phyloP scores from a whole-genome alignment of 2,888 invertebrate genomes.

The Geophilus truncorum region DNA sequence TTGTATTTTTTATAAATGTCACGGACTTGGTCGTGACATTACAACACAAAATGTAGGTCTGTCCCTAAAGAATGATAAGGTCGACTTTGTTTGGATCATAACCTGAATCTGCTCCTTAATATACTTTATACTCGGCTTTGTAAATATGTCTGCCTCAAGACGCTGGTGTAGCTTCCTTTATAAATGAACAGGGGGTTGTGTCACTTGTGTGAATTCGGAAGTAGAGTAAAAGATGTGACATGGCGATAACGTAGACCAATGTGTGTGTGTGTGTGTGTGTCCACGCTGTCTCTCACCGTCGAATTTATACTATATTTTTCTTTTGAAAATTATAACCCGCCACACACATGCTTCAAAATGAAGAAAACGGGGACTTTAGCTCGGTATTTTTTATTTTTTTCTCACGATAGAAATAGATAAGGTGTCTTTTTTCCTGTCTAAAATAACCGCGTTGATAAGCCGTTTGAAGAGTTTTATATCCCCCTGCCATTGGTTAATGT shows the following conservation, averaged over 20 bases:
- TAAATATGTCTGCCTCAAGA: conserved; percentile 1
- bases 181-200: neutral
- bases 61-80: neutral
- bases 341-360: neutral
- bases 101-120: conserved; percentile 1
- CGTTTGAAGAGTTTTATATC: neutral
- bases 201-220: neutral
- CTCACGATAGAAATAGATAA: neutral
- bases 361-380: neutral
- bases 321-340: neutral
- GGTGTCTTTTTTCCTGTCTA: neutral
- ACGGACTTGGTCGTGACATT: neutral
- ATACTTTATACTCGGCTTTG: neutral
- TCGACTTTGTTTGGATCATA: conserved; percentile 2
- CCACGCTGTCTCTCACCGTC: neutral
- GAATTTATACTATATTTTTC: neutral
- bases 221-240: neutral
- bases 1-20: conserved; percentile 6
- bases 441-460: neutral
- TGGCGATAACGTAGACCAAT: neutral
- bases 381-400: neutral
- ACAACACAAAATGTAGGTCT: neutral
- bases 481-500: neutral
- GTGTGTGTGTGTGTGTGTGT: neutral
- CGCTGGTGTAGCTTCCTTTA: neutral